phyloP scores from a whole-genome alignment of 2,113 vertebrate genomes.

The Symphodus melops region DNA sequence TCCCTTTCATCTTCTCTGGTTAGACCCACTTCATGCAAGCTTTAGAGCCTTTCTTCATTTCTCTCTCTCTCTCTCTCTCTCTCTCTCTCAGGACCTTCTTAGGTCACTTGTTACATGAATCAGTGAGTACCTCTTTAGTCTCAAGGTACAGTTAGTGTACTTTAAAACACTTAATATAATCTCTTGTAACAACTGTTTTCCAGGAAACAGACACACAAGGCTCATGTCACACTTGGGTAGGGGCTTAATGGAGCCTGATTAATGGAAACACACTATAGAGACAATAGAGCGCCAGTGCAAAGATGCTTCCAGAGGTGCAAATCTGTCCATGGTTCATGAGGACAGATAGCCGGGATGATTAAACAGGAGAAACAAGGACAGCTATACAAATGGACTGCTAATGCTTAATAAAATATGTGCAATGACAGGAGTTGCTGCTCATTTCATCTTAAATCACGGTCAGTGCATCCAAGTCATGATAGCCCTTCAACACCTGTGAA shows the following conservation, averaged over 20 bases:
- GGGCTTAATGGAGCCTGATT: constrained; percentile 58
- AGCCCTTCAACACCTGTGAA: constrained; percentile 1
- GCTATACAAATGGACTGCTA: constrained; percentile 3
- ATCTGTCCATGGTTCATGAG: constrained; percentile 48
- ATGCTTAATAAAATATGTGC: neutral
- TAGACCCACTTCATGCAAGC: constrained; percentile 3
- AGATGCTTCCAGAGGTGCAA: constrained; percentile 71
- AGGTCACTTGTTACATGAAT: neutral
- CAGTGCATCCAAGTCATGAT: constrained; percentile 15
- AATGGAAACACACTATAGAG: constrained; percentile 72
- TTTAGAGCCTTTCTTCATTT: neutral
- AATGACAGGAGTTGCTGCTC: neutral
- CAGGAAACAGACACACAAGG: constrained; percentile 24
- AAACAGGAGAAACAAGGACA: constrained; percentile 48
- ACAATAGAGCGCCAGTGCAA: constrained; percentile 62
- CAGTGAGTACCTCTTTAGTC: neutral
- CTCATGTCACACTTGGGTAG: constrained; percentile 48
- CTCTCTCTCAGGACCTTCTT: neutral
- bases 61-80: neutral
- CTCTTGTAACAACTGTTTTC: constrained; percentile 36
- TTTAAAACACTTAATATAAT: constrained; percentile 27
- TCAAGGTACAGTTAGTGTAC: constrained; percentile 7
- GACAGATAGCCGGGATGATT: constrained; percentile 51
- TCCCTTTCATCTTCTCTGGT: constrained; percentile 35
- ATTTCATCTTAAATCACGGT: neutral